Base-by-base conservation (phyloP, 2,888 invertebrate species). In the Drosophila kambysellisi region DNA sequence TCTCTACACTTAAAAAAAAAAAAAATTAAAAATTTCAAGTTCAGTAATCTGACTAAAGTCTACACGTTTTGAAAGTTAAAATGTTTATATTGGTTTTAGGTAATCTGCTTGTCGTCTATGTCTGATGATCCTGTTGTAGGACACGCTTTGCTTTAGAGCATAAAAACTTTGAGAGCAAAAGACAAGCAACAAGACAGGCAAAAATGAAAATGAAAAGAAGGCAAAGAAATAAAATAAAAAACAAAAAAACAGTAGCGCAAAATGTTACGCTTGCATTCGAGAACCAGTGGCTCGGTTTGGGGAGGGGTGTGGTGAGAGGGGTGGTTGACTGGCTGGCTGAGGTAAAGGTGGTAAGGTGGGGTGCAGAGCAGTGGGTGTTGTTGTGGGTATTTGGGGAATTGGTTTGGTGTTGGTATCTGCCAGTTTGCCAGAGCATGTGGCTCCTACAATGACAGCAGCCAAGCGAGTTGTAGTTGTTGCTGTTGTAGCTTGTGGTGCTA, bases 191-290 rank as follows among this genome's bases (percentile, higher is more conserved):
- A 59, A 86, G 76, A 80, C 71, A 78, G 68, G 70, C 75, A 68
- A 68, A 72, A 74, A 66, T 51, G 39, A 64, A 62, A 46, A 74
- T 73, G 72, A 70, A 76, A 75, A 71, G 61, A 48, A 48, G 52
- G 72, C 72, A 68, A 60, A 32, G 61, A 59, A 58, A 41, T 29
- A 74, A 50, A 60, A 56, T 39, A 54, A 51, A 32, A 52, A 64
- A 43, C 48, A 68, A 71, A 61, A 80, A 76, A 86, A 90, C 71
- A 74, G 60, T 83, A 76, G 87, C 88, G 84, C 87, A 85, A 85
- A 85, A 85, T 90, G 91, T 91, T 88, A 76, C 91, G 90, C 88
- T 90, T 84, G 91, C 91, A 87, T 61, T 76, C 54, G 70, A 53
- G 65, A 43, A 48, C 17, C 39, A 57, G 50, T n/a, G 30, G 50